Percentiles rank a stretch among this genome's conserved stretches.
Conservation (phyloP, 2,888 invertebrate species). For the Andrena haemorrhoa region DNA sequence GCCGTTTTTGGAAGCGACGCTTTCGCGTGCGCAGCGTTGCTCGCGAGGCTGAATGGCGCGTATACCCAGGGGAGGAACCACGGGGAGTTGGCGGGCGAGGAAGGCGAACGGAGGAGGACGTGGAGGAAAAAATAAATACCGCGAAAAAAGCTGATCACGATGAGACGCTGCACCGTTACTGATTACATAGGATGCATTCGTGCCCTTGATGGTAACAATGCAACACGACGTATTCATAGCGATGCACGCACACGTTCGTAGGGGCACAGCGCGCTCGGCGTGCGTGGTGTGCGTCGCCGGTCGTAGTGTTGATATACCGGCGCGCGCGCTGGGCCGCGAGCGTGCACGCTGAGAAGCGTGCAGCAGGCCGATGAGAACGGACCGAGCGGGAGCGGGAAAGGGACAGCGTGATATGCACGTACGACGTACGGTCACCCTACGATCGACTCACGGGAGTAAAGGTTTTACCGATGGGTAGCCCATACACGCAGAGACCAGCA, state of each 20-base stretch:
- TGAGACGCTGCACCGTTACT: slow-evolving; percentile 65
- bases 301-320: slow-evolving; percentile 28
- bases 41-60: slow-evolving; percentile 27
- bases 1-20: slow-evolving; percentile 48
- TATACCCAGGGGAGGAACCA: neutral
- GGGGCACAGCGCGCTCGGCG: neutral
- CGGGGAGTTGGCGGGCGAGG: neutral
- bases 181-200: slow-evolving; percentile 55
- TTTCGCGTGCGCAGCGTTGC: slow-evolving; percentile 16
- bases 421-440: slow-evolving; percentile 64
- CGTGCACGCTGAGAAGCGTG: slow-evolving; percentile 16
- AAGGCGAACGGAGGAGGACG: neutral
- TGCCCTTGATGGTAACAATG: slow-evolving; percentile 57
- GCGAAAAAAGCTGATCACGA: slow-evolving; percentile 63
- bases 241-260: slow-evolving; percentile 40
- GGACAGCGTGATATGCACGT: slow-evolving; percentile 58
- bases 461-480: slow-evolving; percentile 73
- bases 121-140: slow-evolving; percentile 44
- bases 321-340: slow-evolving; percentile 19
- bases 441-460: slow-evolving; percentile 68
- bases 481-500: slow-evolving; percentile 62
- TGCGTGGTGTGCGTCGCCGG: neutral
- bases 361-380: slow-evolving; percentile 18
- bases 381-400: neutral
- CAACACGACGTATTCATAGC: slow-evolving; percentile 62